Percentiles rank a stretch among this genome's conserved stretches.
Evolutionary conservation across 2,113 vertebrate species (phyloP).

Genomic region (Phodopus roborovskii): DNA sequence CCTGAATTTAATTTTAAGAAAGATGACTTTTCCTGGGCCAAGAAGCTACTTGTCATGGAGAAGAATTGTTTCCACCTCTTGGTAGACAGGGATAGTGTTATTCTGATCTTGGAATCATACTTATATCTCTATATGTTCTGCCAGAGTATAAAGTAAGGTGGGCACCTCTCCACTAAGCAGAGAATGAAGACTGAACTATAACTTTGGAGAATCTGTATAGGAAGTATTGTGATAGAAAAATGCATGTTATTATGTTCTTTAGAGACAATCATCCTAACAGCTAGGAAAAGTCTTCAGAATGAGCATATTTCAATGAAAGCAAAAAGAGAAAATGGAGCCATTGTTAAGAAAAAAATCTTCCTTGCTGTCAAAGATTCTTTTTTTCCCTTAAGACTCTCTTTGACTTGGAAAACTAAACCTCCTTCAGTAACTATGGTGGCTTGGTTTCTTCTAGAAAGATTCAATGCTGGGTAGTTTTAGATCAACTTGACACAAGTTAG

Average conservation of each 20-base stretch:
- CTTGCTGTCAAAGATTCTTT: background rate
- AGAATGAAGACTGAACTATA: background rate
- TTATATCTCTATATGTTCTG: background rate
- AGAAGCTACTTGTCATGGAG: background rate
- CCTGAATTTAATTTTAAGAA: background rate
- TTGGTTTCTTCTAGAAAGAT: background rate
- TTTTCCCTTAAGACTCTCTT: background rate
- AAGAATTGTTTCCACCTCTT: background rate
- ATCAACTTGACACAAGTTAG: background rate
- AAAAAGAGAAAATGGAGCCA: background rate
- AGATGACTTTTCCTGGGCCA: background rate
- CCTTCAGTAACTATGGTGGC: background rate
- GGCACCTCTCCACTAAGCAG: too few relatives aligned
- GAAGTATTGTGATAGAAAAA: background rate
- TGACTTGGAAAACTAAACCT: background rate
- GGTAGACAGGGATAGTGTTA: accelerated
- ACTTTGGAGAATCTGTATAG: background rate
- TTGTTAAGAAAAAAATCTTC: background rate
- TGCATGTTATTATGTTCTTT: background rate
- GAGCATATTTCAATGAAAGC: background rate
- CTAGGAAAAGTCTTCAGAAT: background rate
- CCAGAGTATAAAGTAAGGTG: too few relatives aligned
- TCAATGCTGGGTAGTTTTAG: too few relatives aligned
- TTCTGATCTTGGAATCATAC: background rate
- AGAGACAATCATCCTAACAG: background rate